phyloP scores from a whole-genome alignment of 2,797 vertebrate genomes.

The Epinephelus coioides region DNA sequence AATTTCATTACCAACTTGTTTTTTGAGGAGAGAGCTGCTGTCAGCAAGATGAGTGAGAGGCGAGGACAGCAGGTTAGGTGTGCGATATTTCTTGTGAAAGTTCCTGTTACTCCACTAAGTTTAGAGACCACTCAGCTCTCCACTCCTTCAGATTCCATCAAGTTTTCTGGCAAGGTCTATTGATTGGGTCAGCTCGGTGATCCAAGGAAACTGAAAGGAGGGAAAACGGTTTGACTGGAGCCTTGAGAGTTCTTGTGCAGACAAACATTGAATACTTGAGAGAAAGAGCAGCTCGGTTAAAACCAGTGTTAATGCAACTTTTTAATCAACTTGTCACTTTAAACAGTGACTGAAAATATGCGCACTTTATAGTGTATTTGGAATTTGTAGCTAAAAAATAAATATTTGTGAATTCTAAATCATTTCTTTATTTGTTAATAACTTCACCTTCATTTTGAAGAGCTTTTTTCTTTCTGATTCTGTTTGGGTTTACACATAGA shows the following conservation, averaged over 20 bases:
- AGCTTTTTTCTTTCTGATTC: background rate
- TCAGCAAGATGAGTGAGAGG: conserved; percentile 18
- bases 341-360: background rate
- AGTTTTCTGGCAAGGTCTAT: conserved; percentile 53
- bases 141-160: conserved; percentile 50
- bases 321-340: conserved; percentile 16
- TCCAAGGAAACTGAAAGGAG: conserved; percentile 54
- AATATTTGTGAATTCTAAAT: too few species aligned
- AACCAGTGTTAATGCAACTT: conserved; percentile 33
- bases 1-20: conserved; percentile 47
- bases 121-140: conserved; percentile 37
- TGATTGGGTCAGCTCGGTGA: conserved; percentile 49
- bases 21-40: conserved; percentile 17
- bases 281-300: conserved; percentile 29
- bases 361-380: background rate
- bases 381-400: background rate
- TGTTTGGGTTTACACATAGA: background rate
- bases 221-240: conserved; percentile 50
- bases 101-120: conserved; percentile 46
- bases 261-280: conserved; percentile 33
- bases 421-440: background rate
- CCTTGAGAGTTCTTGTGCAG: conserved; percentile 30
- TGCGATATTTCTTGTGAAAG: conserved; percentile 29
- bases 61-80: conserved; percentile 17
- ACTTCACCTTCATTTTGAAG: background rate